Evolutionary conservation across 1,140 invertebrate species (phyloP), one percentile per base, ranked within the genome.

Genomic region (Bilobella aurantiaca): DNA sequence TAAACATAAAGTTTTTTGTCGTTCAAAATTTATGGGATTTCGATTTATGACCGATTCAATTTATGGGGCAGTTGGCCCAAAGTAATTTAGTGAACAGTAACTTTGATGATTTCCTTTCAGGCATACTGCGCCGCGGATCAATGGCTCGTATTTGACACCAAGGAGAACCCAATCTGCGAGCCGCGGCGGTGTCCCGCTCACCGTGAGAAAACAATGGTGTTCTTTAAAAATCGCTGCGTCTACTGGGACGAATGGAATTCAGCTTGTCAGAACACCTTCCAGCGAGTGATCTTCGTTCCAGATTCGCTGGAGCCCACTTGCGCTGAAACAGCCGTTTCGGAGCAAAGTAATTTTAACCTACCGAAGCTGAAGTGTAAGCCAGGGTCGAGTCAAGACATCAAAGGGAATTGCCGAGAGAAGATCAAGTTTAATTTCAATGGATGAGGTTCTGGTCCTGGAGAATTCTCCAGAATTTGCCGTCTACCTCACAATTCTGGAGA

Each of bases 381-480:
- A 14, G 58, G 58, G 5, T 59, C 58, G 25, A 59, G 23, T 5
- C 8, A 34, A 29, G 58, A 59, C 32, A 30, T 59, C 12, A 34
- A 18, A 29, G 58, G 58, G 31, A 59, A 59, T 29, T 59, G 58
- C 58, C 12, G 49, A 23, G 12, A 53, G 49, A 53, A 53, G 49
- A 53, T 53, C 25, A 53, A 53, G 23, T 53, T 53, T 53, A 53
- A 53, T 53, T 53, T 53, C 49, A 53, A 53, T 53, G 49, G 49
- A 53, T 53, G 25, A 53, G 25, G 12, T 14, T 23, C n/a, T n/a
- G n/a, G n/a, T n/a, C n/a, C n/a, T n/a, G n/a, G n/a, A n/a, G n/a
- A n/a, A n/a, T n/a, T n/a, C n/a, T n/a, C n/a, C n/a, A n/a, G n/a
- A n/a, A n/a, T n/a, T n/a, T n/a, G n/a, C n/a, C n/a, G n/a, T n/a